These are phyloP conservation scores for Chrysina gloriosa DNA, from an alignment of 2,888 invertebrate species.

Conservation along the genomic window DNA sequence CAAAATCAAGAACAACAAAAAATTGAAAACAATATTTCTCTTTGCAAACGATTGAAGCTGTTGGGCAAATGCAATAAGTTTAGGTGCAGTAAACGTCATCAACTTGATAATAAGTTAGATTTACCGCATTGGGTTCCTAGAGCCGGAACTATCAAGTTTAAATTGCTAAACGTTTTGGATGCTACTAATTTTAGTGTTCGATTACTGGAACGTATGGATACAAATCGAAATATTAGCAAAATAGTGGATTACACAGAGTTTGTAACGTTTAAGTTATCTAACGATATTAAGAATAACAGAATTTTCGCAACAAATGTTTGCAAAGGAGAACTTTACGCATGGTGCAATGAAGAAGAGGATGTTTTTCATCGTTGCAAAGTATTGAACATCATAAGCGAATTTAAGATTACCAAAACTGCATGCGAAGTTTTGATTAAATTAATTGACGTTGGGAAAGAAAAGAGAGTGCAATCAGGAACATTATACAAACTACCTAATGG, in stretches of 20 bases:
- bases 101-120: slow-evolving; percentile 69
- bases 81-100: slow-evolving; percentile 73
- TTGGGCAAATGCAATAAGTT: slow-evolving; percentile 74
- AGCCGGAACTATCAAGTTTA: slow-evolving; percentile 70
- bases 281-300: slow-evolving; percentile 52
- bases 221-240: slow-evolving; percentile 48
- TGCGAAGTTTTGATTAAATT: slow-evolving; percentile 66
- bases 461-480: slow-evolving; percentile 62
- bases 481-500: slow-evolving; percentile 68
- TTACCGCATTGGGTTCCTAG: slow-evolving; percentile 65
- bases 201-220: slow-evolving; percentile 64
- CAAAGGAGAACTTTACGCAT: slow-evolving; percentile 71
- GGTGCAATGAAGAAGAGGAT: slow-evolving; percentile 60
- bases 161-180: slow-evolving; percentile 69
- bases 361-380: slow-evolving; percentile 71
- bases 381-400: slow-evolving; percentile 62
- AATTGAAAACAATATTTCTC: slow-evolving; percentile 62
- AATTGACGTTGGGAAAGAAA: slow-evolving; percentile 71
- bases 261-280: slow-evolving; percentile 51
- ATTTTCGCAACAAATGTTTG: slow-evolving; percentile 59
- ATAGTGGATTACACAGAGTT: slow-evolving; percentile 53
- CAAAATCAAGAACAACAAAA: slow-evolving; percentile 66
- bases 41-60: slow-evolving; percentile 73
- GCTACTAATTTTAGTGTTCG: slow-evolving; percentile 74
- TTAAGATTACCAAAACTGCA: slow-evolving; percentile 51